Evolutionary conservation across 2,888 invertebrate species (phyloP), one percentile per base, ranked within the genome.

Genomic region (Opisthograptis luteolata): DNA sequence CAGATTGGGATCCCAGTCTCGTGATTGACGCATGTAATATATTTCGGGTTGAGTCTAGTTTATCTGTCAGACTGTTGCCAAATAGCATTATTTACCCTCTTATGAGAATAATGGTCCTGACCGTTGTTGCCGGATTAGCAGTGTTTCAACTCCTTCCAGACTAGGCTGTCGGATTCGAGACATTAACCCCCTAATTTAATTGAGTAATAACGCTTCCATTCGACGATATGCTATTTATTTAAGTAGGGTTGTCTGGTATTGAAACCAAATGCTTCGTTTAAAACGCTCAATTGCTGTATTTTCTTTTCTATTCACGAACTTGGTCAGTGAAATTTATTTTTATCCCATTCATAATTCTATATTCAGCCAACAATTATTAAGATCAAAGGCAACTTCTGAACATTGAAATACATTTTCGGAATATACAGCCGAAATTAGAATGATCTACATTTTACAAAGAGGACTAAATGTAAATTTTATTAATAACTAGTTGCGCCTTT

Each of bases 181-280:
- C 42, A 41, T 41, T 41, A 47, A 41, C 41, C 41, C 10, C 32
- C 17, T 10, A 13, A n/a, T 39, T 31, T 28, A n/a, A 37, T 37
- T 20, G 30, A 17, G 35, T 14, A 48, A 42, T 42, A 42, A 48
- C 35, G 27, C 17, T 32, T 28, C 2, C 7, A 27, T n/a, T 32
- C n/a, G 46, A 31, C 14, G 24, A 32, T 34, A 19, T 24, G 39
- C 37, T 17, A 15, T 24, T 45, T 31, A 25, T 39, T 37, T 31
- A n/a, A n/a, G n/a, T n/a, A n/a, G 44, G 30, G 22, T 31, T 32
- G 45, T 24, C 37, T 45, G 37, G 25, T 15, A 45, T 25, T 3
- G 10, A 12, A 7, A 19, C 25, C 12, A 13, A 8, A n/a, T n/a
- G n/a, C n/a, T n/a, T n/a, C n/a, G n/a, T n/a, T n/a, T n/a, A n/a